Conservation (phyloP, 2,113 vertebrate species). For the Anguilla japonica region DNA sequence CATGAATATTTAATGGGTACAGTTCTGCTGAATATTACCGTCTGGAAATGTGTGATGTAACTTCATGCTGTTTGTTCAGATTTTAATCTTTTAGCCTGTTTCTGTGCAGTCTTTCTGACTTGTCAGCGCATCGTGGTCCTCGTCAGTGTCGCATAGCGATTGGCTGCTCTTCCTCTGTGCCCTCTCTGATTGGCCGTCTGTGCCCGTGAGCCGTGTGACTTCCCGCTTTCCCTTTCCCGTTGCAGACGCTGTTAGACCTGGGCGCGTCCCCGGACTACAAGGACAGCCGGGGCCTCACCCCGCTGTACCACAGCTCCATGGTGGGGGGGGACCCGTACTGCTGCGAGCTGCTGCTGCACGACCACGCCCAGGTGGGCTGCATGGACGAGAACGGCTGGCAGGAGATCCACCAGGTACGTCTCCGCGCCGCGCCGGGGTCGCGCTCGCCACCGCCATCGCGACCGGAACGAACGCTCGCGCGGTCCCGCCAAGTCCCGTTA, state of each 20-base stretch:
- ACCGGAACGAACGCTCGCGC: too few relatives aligned
- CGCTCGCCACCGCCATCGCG: neutral
- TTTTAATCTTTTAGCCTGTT: too few relatives aligned
- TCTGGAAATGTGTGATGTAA: neutral
- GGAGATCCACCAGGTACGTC: conserved; percentile 90
- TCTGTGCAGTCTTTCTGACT: too few relatives aligned
- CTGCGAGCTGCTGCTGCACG: conserved; percentile 90
- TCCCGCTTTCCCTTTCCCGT: neutral
- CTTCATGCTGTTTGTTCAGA: too few relatives aligned
- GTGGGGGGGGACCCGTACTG: conserved; percentile 93
- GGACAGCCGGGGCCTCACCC: conserved; percentile 91
- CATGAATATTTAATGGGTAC: neutral
- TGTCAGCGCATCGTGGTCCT: too few relatives aligned
- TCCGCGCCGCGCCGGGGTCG: conserved; percentile 28
- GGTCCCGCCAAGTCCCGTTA: too few relatives aligned
- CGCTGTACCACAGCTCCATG: conserved; percentile 93
- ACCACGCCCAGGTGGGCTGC: conserved; percentile 87
- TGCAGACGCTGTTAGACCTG: conserved; percentile 87
- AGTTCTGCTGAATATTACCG: neutral
- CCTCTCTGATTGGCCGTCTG: neutral
- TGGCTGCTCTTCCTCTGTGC: neutral
- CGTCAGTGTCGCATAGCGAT: neutral
- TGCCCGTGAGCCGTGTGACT: neutral
- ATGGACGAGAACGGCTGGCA: conserved; percentile 95
- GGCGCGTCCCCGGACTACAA: conserved; percentile 95